Base-by-base conservation (phyloP, 2,113 vertebrate genomes). In the Pungitius pungitius region DNA sequence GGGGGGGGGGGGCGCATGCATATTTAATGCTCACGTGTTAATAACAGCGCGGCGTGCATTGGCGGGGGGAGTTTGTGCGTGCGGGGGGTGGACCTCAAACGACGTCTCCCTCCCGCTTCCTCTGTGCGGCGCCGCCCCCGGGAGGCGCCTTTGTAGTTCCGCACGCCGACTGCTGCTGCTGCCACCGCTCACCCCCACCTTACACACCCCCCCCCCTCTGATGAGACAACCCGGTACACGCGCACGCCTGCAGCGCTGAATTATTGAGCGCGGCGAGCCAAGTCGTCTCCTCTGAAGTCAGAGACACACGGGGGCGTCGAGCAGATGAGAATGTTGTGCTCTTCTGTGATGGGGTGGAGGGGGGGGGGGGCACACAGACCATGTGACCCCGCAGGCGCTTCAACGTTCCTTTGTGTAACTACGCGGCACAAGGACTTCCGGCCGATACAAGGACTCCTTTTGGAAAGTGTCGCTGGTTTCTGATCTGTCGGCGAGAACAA, bases 81-180 rank as follows among this genome's bases (percentile, higher is more conserved):
- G 81, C 75, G 10, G 60, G 84, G 13, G 59, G 73, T 51, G 61
- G 67, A 82, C 87, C 72, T 90, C 82, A 64, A 81, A 86, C 82
- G 90, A 68, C 81, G 71, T 68, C 82, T 76, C 82, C 69, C 69
- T 59, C 71, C 71, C 22, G 80, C 73, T 85, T 90, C 89, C 89
- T 86, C 70, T 56, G 68, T 42, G 88, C 69, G 14, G 77, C 66
- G 78, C 79, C 87, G 85, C 86, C 90, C 90, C 74, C 77, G 86
- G 85, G 88, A 87, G 78, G 86, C 33, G 85, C 77, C 87, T 92
- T 90, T 92, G 88, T 89, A 90, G 92, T 89, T 82, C 55, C 74
- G 82, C 86, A 55, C 42, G 87, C 85, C 61, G 85, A 43, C 67
- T 37, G 77, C 69, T n/a, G 80, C 89, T 91, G 85, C 82, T 39